Evolutionary conservation across 1,140 invertebrate genomes (phyloP), one percentile per base, ranked within the genome.

Genomic region (Akabosia matsudoensis): DNA sequence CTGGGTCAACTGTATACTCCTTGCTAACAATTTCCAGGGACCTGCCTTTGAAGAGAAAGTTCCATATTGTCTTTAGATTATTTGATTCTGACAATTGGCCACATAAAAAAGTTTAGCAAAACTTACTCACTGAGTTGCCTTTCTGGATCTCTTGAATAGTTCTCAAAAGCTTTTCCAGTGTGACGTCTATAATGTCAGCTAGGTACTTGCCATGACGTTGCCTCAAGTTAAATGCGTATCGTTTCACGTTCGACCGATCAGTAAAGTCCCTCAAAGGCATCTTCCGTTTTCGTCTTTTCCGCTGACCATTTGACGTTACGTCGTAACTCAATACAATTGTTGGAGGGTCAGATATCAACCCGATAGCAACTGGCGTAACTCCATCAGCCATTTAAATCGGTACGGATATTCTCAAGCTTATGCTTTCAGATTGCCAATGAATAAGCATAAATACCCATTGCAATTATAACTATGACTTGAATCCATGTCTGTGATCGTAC

Each of bases 81-180:
- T 18, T 45, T 45, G 37, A n/a, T n/a, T n/a, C n/a, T n/a, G n/a
- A n/a, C n/a, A 45, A 10, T 45, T 45, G 37, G 7, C 7, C 37
- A 45, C 18, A 45, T 45, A 18, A 45, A 45, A 45, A 45, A 18
- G 37, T 7, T 10, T 56, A 45, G 1, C 13, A 73, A 37, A 10
- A 33, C 51, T 76, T 54, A 79, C 78, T 74, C n/a, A 54, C 28
- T 28, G 33, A 33, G 22, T 31, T 18, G 4, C 79, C 79, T 37
- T 78, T 75, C 71, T 75, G 76, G 33, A 78, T 75, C 74, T 78
- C 76, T 74, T 80, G 79, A 33, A 78, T 78, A 16, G 78, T 80
- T 34, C 74, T 56, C 7, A 80, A 37, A 33, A 80, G 51, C 61
- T 78, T 80, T 74, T 80, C 76, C 37, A 80, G 74, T 0, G 56